Base-by-base conservation (phyloP, 2,888 invertebrate genomes). In the Anorthoa munda region DNA sequence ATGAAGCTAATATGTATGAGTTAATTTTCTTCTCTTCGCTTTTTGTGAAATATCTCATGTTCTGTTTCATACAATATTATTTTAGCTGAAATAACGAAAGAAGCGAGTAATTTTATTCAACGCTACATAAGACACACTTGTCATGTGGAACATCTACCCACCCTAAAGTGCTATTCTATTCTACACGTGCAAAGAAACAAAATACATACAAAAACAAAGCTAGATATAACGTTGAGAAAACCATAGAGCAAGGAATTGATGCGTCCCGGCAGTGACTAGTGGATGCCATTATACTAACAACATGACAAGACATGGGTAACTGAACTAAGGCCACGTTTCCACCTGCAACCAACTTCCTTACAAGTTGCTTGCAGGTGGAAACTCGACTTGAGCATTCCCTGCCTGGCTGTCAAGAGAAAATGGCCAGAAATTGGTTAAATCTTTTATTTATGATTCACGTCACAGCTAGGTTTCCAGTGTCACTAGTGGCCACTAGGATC, bases 201-300 rank as follows among this genome's bases (percentile, higher is more conserved):
- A 67, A 75, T 66, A 66, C 11, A 63, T 45, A 79, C 12, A 79
- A 18, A 59, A 64, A 82, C 46, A 72, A 77, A 67, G 26, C 51
- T 56, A 64, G 46, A 59, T 58, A 66, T 78, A 67, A 66, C 39
- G 58, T 13, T 31, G 21, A 50, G 53, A 21, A 60, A 9, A 9
- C 21, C 17, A 60, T 21, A 60, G 60, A 60, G 9, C 15, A 9
- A 15, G 60, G 60, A 60, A 60, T 13, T 3, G 0, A 13, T 2
- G 2, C 1, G n/a, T 1, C 5, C 2, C n/a, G 59, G n/a, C 59
- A n/a, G 39, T 4, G 31, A 26, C 2, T 18, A 11, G 11, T n/a
- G 1, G 1, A 58, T 18, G 9, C 53, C 12, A 13, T 53, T 53
- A 31, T 31, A 53, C 21, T 55, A 55, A 53, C n/a, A 53, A 53